phyloP scores from a whole-genome alignment of 30 jellyfish, hydroid and myxozoan genomes.

The Rhopilema esculentum region DNA sequence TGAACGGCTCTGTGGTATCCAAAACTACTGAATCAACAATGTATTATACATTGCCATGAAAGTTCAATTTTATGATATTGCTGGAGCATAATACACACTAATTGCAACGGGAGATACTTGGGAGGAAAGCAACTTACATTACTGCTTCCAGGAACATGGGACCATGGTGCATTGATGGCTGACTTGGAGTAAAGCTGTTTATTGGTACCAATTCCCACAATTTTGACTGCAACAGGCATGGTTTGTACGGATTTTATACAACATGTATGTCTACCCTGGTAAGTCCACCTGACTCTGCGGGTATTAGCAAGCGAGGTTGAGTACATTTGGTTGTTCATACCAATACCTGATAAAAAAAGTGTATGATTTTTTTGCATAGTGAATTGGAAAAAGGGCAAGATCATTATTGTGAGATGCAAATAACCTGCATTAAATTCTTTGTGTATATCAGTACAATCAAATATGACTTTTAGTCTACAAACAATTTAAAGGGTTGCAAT shows the following conservation, averaged over 20 bases:
- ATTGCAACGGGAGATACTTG: neutral
- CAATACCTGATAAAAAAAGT: neutral
- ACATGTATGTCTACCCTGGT: constrained; percentile 25
- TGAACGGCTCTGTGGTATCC: too few relatives aligned
- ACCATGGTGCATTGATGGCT: constrained; percentile 4
- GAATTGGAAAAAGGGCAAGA: too few relatives aligned
- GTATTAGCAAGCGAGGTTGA: neutral
- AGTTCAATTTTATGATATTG: too few relatives aligned
- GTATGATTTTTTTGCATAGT: too few relatives aligned
- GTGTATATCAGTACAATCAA: too few relatives aligned
- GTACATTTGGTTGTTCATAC: constrained; percentile 12
- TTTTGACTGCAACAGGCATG: neutral
- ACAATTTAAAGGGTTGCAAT: too few relatives aligned
- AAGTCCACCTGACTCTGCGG: constrained; percentile 1
- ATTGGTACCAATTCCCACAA: constrained; percentile 16
- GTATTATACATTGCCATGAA: too few relatives aligned
- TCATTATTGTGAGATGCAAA: too few relatives aligned
- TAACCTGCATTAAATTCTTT: too few relatives aligned
- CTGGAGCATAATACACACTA: too few relatives aligned
- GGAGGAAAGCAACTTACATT: neutral
- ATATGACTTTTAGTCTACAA: too few relatives aligned
- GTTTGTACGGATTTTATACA: constrained; percentile 13
- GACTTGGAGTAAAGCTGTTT: constrained; percentile 11
- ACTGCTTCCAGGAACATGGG: constrained; percentile 18
- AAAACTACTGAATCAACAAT: too few relatives aligned